Evolutionary conservation across 2,888 invertebrate species (phyloP).

Genomic region (Dendrolimus houi): DNA sequence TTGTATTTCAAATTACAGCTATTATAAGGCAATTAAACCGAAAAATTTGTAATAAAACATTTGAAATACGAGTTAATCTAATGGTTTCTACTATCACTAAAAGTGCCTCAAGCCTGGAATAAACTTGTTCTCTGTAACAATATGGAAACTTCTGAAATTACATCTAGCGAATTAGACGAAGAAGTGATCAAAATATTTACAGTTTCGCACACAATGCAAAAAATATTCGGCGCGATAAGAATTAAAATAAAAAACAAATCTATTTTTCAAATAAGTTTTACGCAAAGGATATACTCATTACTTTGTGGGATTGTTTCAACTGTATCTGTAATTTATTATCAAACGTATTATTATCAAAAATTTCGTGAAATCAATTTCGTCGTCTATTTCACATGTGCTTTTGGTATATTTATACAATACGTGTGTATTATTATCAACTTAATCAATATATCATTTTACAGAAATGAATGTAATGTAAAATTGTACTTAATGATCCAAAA

Average conservation of each 20-base stretch:
- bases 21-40: no score
- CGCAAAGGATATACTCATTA: slow-evolving; percentile 20
- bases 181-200: slow-evolving; percentile 24
- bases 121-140: no score
- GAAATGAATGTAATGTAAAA: slow-evolving; percentile 12
- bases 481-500: slow-evolving; percentile 22
- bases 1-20: no score
- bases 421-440: slow-evolving; percentile 16
- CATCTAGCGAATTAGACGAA: slow-evolving; percentile 8
- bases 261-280: slow-evolving; percentile 8
- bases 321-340: slow-evolving; percentile 13
- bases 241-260: slow-evolving; percentile 18
- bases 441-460: slow-evolving; percentile 17
- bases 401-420: slow-evolving; percentile 13
- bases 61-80: no score
- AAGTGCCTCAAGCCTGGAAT: no score
- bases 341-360: slow-evolving; percentile 13
- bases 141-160: not conserved
- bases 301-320: slow-evolving; percentile 17
- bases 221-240: slow-evolving; percentile 19
- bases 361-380: slow-evolving; percentile 11
- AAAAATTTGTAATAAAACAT: no score
- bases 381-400: slow-evolving; percentile 9
- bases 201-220: slow-evolving; percentile 18
- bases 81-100: no score